These are phyloP conservation scores for Adela reaumurella DNA, from an alignment of 2,888 invertebrate species.

Conservation along the genomic window DNA sequence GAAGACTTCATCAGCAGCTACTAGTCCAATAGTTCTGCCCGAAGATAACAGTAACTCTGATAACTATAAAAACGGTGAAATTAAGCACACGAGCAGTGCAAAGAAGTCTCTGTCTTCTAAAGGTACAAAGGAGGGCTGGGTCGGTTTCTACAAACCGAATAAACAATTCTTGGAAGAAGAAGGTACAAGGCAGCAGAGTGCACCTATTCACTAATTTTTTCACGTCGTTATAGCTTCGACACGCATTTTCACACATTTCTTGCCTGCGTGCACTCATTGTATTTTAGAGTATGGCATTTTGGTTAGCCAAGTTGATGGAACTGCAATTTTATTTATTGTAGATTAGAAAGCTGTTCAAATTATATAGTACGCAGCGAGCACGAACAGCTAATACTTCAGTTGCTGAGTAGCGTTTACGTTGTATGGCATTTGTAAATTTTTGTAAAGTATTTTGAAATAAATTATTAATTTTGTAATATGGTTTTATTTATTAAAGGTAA, in stretches of 20 bases:
- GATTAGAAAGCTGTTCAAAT: background rate
- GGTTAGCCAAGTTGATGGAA: background rate
- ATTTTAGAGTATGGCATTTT: background rate
- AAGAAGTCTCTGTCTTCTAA: constrained; percentile 11
- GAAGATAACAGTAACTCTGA: constrained; percentile 2
- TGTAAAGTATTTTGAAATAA: constrained; percentile 1
- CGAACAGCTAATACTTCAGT: background rate
- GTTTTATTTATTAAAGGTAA: constrained; percentile 18
- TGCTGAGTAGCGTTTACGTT: background rate
- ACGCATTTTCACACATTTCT: background rate
- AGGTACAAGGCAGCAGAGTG: background rate
- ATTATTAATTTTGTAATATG: constrained; percentile 21
- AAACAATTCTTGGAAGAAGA: constrained; percentile 4
- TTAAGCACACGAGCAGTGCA: constrained; percentile 9
- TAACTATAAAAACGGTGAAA: background rate
- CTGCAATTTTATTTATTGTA: background rate
- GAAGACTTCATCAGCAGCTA: constrained; percentile 12
- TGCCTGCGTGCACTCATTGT: background rate
- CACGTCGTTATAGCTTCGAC: background rate
- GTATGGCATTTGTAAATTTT: background rate
- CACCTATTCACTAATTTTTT: background rate
- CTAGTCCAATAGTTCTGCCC: constrained; percentile 12
- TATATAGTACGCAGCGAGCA: background rate
- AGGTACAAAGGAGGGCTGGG: constrained; percentile 14
- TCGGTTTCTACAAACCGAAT: constrained; percentile 12